Conservation (phyloP, 2,888 invertebrate species). For the Limulus polyphemus region DNA sequence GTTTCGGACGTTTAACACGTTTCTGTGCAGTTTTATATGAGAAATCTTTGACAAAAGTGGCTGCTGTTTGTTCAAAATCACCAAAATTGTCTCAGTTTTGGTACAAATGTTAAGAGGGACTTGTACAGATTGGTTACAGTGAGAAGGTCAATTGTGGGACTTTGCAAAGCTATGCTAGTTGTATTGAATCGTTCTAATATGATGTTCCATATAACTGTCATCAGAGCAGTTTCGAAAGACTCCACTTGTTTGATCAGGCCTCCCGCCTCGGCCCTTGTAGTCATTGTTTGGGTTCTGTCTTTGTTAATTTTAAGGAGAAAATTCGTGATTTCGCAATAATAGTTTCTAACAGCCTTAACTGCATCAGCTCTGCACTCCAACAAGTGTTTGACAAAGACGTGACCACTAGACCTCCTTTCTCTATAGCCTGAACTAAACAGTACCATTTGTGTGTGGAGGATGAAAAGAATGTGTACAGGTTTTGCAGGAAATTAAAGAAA, state of each 20-base stretch:
- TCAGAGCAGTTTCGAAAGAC: background rate
- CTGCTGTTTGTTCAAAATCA: background rate
- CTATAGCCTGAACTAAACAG: background rate
- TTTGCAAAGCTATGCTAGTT: background rate
- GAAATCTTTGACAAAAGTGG: background rate
- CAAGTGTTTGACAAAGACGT: background rate
- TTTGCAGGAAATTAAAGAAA: background rate
- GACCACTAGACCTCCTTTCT: background rate
- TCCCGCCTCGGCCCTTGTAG: background rate
- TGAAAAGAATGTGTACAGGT: background rate
- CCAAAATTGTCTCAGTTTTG: too few species aligned
- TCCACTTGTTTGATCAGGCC: background rate
- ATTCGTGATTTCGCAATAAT: background rate
- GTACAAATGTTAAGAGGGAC: conserved; percentile 1
- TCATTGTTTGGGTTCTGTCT: background rate
- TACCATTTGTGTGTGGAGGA: background rate
- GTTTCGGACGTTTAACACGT: background rate
- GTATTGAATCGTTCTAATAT: conserved; percentile 1
- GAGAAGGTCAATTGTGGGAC: background rate
- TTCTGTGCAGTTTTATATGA: background rate
- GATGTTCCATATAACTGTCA: background rate
- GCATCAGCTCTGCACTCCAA: conserved; percentile 1
- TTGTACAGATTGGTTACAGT: background rate
- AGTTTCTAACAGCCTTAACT: background rate
- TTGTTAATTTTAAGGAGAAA: background rate